Conservation (phyloP, 2,113 vertebrate genomes). For the Aspidoscelis tigris region DNA sequence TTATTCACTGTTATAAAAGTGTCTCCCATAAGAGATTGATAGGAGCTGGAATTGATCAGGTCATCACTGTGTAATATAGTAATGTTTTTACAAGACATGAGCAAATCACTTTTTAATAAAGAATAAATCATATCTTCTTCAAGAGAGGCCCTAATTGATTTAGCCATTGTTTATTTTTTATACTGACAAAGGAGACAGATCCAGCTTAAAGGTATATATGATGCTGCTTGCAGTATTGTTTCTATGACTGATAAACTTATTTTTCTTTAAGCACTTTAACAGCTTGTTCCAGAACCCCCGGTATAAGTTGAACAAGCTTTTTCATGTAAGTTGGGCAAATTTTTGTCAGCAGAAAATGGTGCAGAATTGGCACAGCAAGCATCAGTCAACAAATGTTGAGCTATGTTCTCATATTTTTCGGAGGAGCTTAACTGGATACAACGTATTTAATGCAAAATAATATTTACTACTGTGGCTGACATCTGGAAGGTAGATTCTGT, state of each 20-base stretch:
- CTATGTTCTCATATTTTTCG: not conserved
- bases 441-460: not conserved
- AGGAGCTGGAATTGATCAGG: not conserved
- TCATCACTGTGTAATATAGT: not conserved
- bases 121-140: not conserved
- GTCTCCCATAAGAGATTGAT: not conserved
- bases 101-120: not conserved
- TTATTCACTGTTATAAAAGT: not conserved
- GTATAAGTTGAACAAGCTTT: not conserved
- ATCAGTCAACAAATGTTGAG: not conserved
- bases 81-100: not conserved
- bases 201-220: too few relatives aligned
- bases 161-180: not conserved
- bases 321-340: not conserved
- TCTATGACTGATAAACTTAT: too few relatives aligned
- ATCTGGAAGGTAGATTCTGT: not conserved
- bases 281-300: not conserved
- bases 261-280: not conserved
- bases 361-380: not conserved
- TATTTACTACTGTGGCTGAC: too few relatives aligned
- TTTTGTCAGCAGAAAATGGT: not conserved
- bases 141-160: not conserved
- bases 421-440: not conserved
- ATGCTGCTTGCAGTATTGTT: too few relatives aligned
- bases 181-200: not conserved